Conservation (phyloP, 2,797 vertebrate genomes). For the Sebastes miniatus region DNA sequence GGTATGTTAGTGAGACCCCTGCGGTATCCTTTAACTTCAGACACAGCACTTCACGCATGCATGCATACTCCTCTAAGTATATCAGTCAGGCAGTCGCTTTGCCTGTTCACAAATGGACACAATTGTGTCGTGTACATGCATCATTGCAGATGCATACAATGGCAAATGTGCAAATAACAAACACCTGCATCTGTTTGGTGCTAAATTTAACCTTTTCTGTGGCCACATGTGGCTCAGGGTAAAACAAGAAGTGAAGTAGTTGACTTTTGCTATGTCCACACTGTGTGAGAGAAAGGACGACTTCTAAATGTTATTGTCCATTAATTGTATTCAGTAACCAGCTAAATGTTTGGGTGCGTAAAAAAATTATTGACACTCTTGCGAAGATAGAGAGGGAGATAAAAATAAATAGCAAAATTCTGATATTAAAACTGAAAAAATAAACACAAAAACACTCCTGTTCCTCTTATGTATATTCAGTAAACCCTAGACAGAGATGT, state of each 20-base stretch:
- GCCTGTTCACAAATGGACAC: neutral
- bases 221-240: neutral
- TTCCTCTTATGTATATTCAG: neutral
- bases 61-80: conserved; percentile 39
- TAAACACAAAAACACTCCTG: neutral
- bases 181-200: conserved; percentile 10
- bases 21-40: conserved; percentile 77
- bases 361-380: neutral
- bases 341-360: neutral
- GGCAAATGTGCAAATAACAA: conserved; percentile 7
- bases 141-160: neutral
- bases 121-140: neutral
- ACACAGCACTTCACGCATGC: conserved; percentile 77
- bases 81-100: conserved; percentile 2
- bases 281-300: neutral
- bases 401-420: neutral
- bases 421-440: neutral
- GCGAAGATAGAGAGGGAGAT: neutral
- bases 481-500: neutral
- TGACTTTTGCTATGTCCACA: neutral
- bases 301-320: neutral
- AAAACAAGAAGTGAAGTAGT: neutral
- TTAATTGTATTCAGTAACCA: no score
- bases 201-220: conserved; percentile 34
- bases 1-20: conserved; percentile 58